phyloP scores from a whole-genome alignment of 2,113 vertebrate species.

The Lepisosteus oculatus region DNA sequence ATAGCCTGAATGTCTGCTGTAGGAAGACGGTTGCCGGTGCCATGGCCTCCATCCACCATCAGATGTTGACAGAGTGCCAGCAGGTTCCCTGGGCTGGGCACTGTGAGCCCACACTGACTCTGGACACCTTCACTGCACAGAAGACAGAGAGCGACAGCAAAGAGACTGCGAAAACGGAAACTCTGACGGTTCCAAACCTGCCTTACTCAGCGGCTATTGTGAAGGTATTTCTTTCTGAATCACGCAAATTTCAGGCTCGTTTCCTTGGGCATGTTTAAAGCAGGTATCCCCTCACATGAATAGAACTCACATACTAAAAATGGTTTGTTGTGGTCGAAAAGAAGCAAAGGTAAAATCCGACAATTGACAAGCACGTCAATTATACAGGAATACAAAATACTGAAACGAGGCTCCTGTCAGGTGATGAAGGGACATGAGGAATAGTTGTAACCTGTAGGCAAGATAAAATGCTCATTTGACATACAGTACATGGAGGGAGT shows the following conservation, averaged over 20 bases:
- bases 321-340: no score
- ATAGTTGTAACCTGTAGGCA: no score
- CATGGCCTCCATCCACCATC: slow-evolving; percentile 23
- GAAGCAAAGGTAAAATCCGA: no score
- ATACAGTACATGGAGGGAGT: no score
- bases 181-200: neutral
- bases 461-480: no score
- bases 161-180: neutral
- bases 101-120: neutral
- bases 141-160: neutral
- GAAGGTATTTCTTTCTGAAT: slow-evolving; percentile 19
- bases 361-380: no score
- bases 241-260: neutral
- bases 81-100: slow-evolving; percentile 23
- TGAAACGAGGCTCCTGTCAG: no score
- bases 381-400: no score
- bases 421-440: no score
- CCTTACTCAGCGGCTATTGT: slow-evolving; percentile 25
- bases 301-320: no score
- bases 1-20: neutral
- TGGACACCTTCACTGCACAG: neutral
- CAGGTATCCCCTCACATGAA: no score
- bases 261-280: no score
- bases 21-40: slow-evolving; percentile 13
- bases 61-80: slow-evolving; percentile 22